phyloP scores from a whole-genome alignment of 1,140 invertebrate species.

The Lepidurus packardi region DNA sequence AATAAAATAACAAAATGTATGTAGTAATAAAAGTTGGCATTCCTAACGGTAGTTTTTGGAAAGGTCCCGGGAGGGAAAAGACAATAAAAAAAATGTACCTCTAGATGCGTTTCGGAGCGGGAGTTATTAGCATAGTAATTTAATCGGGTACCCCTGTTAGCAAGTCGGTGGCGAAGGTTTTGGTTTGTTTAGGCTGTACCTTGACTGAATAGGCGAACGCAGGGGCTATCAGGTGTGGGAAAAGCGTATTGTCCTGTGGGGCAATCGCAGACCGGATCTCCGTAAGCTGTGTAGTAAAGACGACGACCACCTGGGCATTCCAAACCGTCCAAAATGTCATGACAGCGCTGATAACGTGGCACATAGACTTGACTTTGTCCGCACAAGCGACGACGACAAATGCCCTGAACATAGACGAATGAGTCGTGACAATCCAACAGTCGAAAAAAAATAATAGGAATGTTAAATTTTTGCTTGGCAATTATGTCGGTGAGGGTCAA shows the following conservation, averaged over 20 bases:
- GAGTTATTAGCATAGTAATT: neutral
- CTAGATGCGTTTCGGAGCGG: neutral
- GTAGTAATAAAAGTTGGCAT: neutral
- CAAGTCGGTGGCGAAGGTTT: neutral
- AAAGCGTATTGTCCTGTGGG: constrained; percentile 31
- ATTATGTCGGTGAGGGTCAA: neutral
- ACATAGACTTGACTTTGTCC: constrained; percentile 27
- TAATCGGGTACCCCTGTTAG: neutral
- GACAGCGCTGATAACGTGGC: constrained; percentile 29
- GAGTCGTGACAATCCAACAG: neutral
- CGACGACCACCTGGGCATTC: constrained; percentile 31
- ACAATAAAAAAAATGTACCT: neutral
- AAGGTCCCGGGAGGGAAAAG: neutral
- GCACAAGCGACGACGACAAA: constrained; percentile 27
- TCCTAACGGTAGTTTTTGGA: neutral
- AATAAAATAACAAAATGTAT: neutral
- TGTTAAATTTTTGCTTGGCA: neutral
- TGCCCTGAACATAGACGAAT: neutral
- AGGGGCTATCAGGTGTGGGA: constrained; percentile 25
- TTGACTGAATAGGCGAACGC: constrained; percentile 32
- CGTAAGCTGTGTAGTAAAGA: constrained; percentile 31
- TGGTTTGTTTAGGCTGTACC: neutral
- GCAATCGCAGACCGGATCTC: constrained; percentile 32
- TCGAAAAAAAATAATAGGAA: neutral
- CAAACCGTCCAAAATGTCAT: constrained; percentile 26